A percentile compares a stretch with the other conserved stretches of the same genome.
Conservation (phyloP, 2,888 invertebrate genomes). For the Anorthoa munda region DNA sequence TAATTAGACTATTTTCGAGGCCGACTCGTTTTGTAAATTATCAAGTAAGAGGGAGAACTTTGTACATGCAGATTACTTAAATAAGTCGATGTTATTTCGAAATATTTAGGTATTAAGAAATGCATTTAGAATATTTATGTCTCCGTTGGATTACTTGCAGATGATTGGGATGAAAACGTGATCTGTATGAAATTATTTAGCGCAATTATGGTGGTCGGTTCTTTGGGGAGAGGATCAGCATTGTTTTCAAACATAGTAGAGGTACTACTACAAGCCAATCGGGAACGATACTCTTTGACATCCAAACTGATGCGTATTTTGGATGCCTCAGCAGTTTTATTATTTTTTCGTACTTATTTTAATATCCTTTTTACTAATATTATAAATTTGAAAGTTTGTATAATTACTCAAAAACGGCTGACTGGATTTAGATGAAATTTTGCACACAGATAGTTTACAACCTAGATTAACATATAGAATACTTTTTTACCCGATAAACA, state of each 20-base stretch:
- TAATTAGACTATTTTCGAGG: constrained; percentile 54
- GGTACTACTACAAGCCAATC: not conserved
- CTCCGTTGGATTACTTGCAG: constrained; percentile 11
- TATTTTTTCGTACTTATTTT: no score
- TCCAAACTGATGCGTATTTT: not conserved
- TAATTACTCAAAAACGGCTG: no score
- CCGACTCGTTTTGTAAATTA: constrained; percentile 48
- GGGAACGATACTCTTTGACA: not conserved
- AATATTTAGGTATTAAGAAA: constrained; percentile 43
- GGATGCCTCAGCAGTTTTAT: not conserved
- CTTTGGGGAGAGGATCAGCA: not conserved
- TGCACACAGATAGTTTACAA: no score
- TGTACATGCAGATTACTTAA: constrained; percentile 50
- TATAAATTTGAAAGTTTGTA: no score
- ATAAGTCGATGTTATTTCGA: constrained; percentile 41
- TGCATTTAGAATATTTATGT: constrained; percentile 28
- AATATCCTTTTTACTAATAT: no score
- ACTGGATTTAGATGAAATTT: no score
- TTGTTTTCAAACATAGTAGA: not conserved
- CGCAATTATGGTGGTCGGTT: not conserved
- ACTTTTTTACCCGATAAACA: no score
- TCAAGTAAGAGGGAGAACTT: constrained; percentile 57
- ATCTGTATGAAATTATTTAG: constrained; percentile 22
- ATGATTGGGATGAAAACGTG: constrained; percentile 38
- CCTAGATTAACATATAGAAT: no score